Evolutionary conservation across 92 coral and sea anemone species (phyloP).

Genomic region (Zoanthus gigantus): DNA sequence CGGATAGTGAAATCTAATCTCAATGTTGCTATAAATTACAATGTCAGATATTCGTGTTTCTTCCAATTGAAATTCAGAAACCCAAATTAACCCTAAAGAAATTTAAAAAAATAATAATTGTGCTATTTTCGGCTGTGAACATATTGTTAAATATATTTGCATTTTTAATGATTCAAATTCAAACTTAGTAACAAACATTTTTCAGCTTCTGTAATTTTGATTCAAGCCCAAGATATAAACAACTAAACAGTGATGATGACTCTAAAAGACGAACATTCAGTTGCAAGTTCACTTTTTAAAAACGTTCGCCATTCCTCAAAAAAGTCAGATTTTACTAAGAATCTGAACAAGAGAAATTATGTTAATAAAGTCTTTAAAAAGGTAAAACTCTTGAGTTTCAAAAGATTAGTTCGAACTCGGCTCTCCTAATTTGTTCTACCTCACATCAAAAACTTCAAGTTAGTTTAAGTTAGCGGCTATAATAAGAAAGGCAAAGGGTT

Average conservation of each 20-base stretch:
- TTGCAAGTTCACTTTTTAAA: too few species aligned
- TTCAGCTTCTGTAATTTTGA: not conserved
- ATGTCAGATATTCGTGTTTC: not conserved
- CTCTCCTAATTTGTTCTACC: too few species aligned
- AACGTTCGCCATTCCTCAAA: not conserved
- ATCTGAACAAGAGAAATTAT: too few species aligned
- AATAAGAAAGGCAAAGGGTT: not conserved
- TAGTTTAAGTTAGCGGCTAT: too few species aligned
- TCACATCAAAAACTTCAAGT: not conserved
- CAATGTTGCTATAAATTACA: not conserved
- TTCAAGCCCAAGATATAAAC: not conserved
- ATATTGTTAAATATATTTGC: constrained; percentile 19
- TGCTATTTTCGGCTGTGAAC: not conserved
- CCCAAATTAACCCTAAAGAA: not conserved
- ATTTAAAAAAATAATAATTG: not conserved
- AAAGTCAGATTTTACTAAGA: not conserved
- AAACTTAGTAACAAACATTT: constrained; percentile 26
- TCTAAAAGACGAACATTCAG: not conserved
- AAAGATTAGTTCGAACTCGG: too few species aligned
- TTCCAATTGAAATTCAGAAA: not conserved
- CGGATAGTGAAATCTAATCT: not conserved
- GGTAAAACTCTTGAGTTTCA: too few species aligned
- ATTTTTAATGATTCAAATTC: constrained; percentile 30
- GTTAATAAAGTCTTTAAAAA: too few species aligned
- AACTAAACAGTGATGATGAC: constrained; percentile 5